These are phyloP conservation scores for Chelon labrosus DNA, from an alignment of 2,797 vertebrate genomes.

Conservation along the genomic window DNA sequence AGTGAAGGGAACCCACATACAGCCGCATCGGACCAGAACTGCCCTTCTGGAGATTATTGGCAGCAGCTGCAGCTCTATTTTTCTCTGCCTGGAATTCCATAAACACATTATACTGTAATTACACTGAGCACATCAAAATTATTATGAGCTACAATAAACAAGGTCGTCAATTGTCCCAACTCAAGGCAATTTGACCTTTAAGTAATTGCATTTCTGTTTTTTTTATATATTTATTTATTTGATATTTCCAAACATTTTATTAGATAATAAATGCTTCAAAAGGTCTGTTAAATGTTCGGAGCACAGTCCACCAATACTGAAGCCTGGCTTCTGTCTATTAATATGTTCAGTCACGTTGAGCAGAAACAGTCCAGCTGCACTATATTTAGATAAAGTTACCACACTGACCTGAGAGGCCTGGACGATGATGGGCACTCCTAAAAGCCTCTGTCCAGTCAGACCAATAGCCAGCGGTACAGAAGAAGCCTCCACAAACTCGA, in stretches of 20 bases:
- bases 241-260: background rate
- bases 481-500: conserved; percentile 96
- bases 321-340: background rate
- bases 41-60: conserved; percentile 97
- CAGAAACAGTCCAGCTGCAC: conserved; percentile 9
- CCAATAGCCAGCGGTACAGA: conserved; percentile 98
- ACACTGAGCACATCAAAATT: background rate
- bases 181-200: background rate
- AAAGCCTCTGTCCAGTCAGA: conserved; percentile 94
- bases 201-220: too few relatives aligned
- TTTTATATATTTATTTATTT: background rate
- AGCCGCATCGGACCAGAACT: conserved; percentile 97
- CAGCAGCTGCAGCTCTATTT: conserved; percentile 96
- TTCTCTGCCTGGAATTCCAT: conserved; percentile 91
- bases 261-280: background rate
- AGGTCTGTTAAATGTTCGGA: background rate
- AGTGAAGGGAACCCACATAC: conserved; percentile 97
- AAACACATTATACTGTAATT: background rate
- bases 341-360: background rate
- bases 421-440: conserved; percentile 98
- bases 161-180: background rate
- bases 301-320: background rate
- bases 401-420: conserved; percentile 95
- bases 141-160: background rate
- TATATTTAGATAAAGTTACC: conserved; percentile 22